phyloP scores from a whole-genome alignment of 2,113 vertebrate species.

The Felis chaus region DNA sequence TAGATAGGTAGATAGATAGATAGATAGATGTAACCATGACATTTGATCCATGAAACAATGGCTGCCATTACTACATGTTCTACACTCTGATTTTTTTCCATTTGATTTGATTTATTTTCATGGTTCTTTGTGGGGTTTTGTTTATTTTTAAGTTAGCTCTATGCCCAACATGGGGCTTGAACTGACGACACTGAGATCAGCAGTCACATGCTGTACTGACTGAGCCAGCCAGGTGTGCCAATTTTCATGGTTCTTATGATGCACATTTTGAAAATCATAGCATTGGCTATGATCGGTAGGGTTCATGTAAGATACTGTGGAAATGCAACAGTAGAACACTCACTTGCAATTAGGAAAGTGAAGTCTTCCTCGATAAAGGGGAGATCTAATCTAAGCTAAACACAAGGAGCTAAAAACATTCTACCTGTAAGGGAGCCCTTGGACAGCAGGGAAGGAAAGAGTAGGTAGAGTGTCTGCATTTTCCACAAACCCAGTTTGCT shows the following conservation, averaged over 20 bases:
- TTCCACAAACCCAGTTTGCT: not conserved
- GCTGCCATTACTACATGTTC: not conserved
- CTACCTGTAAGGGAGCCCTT: not conserved
- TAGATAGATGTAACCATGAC: not conserved
- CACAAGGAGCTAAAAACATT: not conserved
- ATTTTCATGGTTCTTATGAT: slow-evolving; percentile 3
- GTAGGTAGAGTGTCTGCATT: not conserved
- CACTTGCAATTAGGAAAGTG: not conserved
- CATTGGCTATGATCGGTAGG: not conserved
- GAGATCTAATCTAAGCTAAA: not conserved
- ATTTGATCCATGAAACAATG: not conserved
- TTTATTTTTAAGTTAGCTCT: not conserved
- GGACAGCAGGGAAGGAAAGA: not conserved
- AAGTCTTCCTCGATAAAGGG: not conserved
- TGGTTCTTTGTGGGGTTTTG: not conserved
- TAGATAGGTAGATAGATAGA: not conserved
- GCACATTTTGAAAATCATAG: not conserved
- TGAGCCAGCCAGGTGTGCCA: not conserved
- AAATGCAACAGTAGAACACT: not conserved
- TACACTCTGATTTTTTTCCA: not conserved
- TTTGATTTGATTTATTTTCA: slow-evolving; percentile 27
- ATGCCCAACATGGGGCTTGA: not conserved
- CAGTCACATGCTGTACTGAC: not conserved
- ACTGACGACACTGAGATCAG: not conserved
- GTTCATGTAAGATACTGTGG: not conserved